Evolutionary conservation across 2,888 invertebrate genomes (phyloP).

Genomic region (Apomyelois bistriatella): DNA sequence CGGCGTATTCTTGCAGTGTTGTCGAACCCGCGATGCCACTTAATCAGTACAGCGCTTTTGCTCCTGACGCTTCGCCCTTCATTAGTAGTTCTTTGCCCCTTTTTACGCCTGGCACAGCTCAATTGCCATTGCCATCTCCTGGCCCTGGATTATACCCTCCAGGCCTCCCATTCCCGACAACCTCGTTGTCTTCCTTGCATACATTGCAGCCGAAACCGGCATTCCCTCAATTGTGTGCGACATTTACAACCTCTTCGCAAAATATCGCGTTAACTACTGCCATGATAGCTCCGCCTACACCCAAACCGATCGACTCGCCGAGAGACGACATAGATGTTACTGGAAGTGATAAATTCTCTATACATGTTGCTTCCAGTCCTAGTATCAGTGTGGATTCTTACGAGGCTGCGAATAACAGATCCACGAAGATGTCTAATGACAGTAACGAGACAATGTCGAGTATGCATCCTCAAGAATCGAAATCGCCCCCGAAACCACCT

Average conservation of each 20-base stretch:
- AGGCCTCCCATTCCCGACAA: conserved; percentile 78
- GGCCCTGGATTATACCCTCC: conserved; percentile 82
- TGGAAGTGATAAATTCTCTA: conserved; percentile 59
- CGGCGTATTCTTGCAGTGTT: conserved; percentile 77
- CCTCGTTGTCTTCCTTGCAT: conserved; percentile 43
- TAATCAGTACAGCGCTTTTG: conserved; percentile 73
- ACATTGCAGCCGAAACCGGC: conserved; percentile 75
- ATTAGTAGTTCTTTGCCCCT: conserved; percentile 77
- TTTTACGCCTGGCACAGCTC: conserved; percentile 79
- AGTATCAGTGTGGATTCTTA: conserved; percentile 61
- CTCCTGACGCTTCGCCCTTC: conserved; percentile 80
- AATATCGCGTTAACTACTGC: conserved; percentile 90
- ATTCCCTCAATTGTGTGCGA: conserved; percentile 81
- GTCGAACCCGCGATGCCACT: conserved; percentile 79
- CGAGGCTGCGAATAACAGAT: conserved; percentile 47
- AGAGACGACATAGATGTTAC: conserved; percentile 63
- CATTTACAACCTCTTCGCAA: conserved; percentile 90
- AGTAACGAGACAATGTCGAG: conserved; percentile 54
- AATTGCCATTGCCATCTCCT: conserved; percentile 84
- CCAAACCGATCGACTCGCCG: conserved; percentile 68
- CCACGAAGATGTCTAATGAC: conserved; percentile 60
- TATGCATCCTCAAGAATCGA: conserved; percentile 49
- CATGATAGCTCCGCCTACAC: conserved; percentile 86
- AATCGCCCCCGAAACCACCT: conserved; percentile 49
- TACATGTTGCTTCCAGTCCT: conserved; percentile 58